phyloP scores from a whole-genome alignment of 2,888 invertebrate species.

The Lycocerus yunnanus region DNA sequence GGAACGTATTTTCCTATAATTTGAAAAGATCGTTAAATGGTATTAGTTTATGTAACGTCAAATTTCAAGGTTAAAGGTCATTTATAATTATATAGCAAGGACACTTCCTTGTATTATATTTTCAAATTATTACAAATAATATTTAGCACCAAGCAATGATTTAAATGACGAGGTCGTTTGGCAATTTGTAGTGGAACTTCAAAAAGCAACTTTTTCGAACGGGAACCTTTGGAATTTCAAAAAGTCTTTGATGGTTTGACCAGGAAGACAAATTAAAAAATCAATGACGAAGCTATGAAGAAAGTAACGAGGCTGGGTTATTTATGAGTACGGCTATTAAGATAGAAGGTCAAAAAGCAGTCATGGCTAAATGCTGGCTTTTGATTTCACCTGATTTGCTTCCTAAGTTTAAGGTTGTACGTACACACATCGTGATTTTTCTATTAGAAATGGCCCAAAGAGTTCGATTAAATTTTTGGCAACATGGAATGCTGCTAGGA shows the following conservation, averaged over 20 bases:
- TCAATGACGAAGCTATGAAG: neutral
- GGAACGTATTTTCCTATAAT: neutral
- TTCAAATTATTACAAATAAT: neutral
- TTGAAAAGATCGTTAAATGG: conserved; percentile 1
- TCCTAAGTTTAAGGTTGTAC: neutral
- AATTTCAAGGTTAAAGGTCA: conserved; percentile 19
- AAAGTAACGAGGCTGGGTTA: neutral
- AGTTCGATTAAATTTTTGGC: neutral
- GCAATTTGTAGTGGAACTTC: neutral
- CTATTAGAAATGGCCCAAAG: neutral
- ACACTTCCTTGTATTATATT: conserved; percentile 5
- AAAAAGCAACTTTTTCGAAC: neutral
- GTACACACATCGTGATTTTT: no score
- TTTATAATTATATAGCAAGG: conserved; percentile 4
- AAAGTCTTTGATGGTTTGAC: neutral
- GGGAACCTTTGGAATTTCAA: neutral
- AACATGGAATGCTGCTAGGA: neutral
- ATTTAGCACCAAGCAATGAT: neutral
- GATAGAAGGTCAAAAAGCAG: neutral
- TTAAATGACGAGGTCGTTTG: neutral
- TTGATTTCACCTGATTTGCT: neutral
- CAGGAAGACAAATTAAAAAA: neutral
- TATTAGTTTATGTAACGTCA: conserved; percentile 9
- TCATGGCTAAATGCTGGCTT: neutral
- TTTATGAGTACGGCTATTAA: neutral